phyloP scores from a whole-genome alignment of 2,888 invertebrate genomes.

The Hirudinaria manillensis region DNA sequence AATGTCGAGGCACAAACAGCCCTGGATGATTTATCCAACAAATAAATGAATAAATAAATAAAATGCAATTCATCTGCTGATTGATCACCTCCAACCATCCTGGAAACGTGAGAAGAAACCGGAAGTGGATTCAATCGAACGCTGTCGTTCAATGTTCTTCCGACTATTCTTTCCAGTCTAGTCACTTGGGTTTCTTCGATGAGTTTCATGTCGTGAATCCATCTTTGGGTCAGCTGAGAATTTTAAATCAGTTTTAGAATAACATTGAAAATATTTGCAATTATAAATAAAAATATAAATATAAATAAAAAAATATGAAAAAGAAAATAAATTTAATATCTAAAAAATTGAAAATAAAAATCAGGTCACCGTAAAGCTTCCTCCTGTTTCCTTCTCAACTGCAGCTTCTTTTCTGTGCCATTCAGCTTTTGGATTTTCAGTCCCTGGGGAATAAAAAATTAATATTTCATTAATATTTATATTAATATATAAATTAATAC shows the following conservation, averaged over 20 bases:
- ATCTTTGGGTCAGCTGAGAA: constrained; percentile 53
- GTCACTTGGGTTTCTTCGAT: constrained; percentile 37
- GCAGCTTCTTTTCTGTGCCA: constrained; percentile 48
- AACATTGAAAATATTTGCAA: constrained; percentile 43
- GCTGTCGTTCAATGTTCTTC: constrained; percentile 48
- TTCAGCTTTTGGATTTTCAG: constrained; percentile 53
- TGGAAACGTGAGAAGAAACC: constrained; percentile 51
- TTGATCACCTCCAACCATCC: constrained; percentile 53
- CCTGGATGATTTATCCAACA: too few species aligned
- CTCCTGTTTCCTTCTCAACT: constrained; percentile 51
- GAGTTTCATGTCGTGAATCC: constrained; percentile 49
- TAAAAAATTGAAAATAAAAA: too few species aligned
- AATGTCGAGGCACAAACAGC: too few species aligned
- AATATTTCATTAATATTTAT: neutral
- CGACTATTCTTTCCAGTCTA: constrained; percentile 49
- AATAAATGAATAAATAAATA: neutral
- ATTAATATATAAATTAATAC: neutral
- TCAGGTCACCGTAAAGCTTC: constrained; percentile 50
- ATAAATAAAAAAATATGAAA: too few species aligned
- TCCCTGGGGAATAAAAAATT: constrained; percentile 43
- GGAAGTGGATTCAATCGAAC: constrained; percentile 48
- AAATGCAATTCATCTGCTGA: neutral
- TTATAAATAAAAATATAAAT: too few species aligned
- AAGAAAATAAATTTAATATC: too few species aligned
- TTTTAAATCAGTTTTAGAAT: constrained; percentile 39